Evolutionary conservation across 2,797 vertebrate species (phyloP), one percentile per base, ranked within the genome.

Genomic region (Knipowitschia caucasica): DNA sequence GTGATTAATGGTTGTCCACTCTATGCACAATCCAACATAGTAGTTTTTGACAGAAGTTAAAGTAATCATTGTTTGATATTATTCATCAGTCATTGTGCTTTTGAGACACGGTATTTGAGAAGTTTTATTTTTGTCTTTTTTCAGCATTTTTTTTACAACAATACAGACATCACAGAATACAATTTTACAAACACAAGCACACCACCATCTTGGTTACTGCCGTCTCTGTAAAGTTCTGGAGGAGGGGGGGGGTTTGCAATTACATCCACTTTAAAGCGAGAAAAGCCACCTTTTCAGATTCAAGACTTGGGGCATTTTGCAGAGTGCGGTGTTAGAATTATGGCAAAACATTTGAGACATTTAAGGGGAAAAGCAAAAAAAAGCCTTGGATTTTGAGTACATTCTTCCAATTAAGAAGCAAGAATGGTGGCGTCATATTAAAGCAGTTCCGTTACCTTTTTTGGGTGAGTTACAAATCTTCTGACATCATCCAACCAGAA

Each of bases 101-200:
- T n/a, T n/a, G n/a, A n/a, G n/a, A n/a, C 31, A 0, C 34, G 52
- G 62, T 71, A 83, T 81, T 86, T 79, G 77, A 81, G 77, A 82
- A 82, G 52, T 81, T 88, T 87, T 83, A 77, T 86, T 84, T 85
- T 80, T 71, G 40, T 82, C 51, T 70, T 74, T 73, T 80, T 83
- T 78, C 76, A 77, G 71, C 76, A 78, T 87, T 87, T 85, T 87
- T 85, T 83, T 89, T 90, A 91, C 88, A 90, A 87, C 82, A 86
- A 91, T 90, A 92, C 89, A 93, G 90, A 90, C 87, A 59, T 86
- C 90, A 91, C 87, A 87, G 85, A 88, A 91, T 91, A 93, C 89
- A 91, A 89, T 87, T 92, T 92, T 91, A 93, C 91, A 89, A 88
- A 86, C 84, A 92, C 91, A 90, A 91, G 86, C 89, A 89, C 91